Percentiles rank a stretch among this genome's conserved stretches.
Conservation (phyloP, 2,797 vertebrate species). For the Halcyon smyrnensis region DNA sequence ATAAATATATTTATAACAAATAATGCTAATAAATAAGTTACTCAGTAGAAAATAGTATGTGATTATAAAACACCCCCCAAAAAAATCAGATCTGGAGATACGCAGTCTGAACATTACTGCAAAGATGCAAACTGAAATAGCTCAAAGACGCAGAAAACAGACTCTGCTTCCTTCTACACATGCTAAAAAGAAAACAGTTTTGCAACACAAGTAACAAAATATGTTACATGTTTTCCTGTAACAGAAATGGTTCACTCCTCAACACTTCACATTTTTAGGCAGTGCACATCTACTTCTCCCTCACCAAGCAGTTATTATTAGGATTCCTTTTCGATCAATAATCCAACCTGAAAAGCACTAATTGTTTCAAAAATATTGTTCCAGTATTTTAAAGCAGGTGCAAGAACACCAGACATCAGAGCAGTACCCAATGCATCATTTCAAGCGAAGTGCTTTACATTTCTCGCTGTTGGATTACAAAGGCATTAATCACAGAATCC, state of each 20-base stretch:
- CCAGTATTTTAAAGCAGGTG: background rate
- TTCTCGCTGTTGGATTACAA: background rate
- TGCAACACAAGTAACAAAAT: background rate
- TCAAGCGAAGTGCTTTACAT: background rate
- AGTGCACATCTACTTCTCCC: background rate
- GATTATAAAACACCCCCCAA: background rate
- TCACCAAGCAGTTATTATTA: background rate
- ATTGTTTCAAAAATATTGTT: background rate
- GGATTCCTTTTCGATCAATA: background rate
- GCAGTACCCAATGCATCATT: background rate
- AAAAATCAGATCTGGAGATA: background rate
- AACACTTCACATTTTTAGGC: background rate
- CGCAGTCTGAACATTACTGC: background rate
- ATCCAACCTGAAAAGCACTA: background rate
- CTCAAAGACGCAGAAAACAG: background rate
- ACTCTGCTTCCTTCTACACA: background rate
- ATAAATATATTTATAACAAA: too few relatives aligned
- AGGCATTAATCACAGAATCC: background rate
- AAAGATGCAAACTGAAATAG: background rate
- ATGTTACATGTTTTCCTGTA: fast-evolving
- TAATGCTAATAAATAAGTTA: background rate
- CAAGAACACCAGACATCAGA: background rate
- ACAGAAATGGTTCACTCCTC: background rate
- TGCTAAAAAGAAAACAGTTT: background rate
- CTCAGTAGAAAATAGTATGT: background rate